phyloP scores from a whole-genome alignment of 2,888 invertebrate species.

The Ceriagrion tenellum region DNA sequence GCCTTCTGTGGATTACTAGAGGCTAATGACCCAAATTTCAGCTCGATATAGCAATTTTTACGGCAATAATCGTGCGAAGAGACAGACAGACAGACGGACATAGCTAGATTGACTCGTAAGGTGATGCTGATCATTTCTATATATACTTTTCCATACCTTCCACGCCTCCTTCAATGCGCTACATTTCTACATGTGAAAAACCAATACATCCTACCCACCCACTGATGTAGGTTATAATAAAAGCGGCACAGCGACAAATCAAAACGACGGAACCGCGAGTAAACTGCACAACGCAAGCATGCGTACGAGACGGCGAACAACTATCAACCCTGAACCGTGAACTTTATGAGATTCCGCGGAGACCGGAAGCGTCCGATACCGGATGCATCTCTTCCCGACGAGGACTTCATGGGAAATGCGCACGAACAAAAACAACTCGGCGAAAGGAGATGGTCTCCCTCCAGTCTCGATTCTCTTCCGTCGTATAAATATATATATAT shows the following conservation, averaged over 20 bases:
- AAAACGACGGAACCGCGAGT: neutral
- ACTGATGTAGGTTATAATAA: too few relatives aligned
- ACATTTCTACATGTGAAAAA: too few relatives aligned
- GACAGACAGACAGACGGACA: too few relatives aligned
- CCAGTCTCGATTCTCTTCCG: neutral
- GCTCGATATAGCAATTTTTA: too few relatives aligned
- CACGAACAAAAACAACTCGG: conserved; percentile 23
- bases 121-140: too few relatives aligned
- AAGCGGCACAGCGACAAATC: neutral
- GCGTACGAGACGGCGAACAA: neutral
- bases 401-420: conserved; percentile 11
- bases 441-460: neutral
- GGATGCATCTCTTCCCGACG: conserved; percentile 4
- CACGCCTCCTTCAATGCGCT: too few relatives aligned
- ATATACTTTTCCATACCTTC: too few relatives aligned
- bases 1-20: too few relatives aligned
- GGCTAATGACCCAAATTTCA: too few relatives aligned
- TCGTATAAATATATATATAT: neutral
- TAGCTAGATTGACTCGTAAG: too few relatives aligned
- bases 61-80: too few relatives aligned
- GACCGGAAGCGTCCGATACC: conserved; percentile 13
- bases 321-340: neutral
- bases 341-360: neutral
- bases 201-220: too few relatives aligned
- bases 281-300: neutral